Base-by-base conservation (phyloP, 2,797 vertebrate genomes). In the Malurus leucopterus region DNA sequence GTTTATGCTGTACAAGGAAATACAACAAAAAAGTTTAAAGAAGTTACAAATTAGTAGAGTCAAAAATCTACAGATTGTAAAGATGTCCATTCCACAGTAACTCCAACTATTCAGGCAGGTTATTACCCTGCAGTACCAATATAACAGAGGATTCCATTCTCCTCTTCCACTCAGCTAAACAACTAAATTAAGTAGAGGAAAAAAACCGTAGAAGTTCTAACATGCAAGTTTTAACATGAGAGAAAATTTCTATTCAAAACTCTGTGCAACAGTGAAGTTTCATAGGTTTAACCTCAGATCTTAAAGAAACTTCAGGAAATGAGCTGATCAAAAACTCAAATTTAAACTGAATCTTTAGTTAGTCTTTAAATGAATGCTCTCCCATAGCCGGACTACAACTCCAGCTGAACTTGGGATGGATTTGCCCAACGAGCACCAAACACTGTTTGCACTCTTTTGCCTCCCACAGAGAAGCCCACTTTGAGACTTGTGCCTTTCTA, bases 61-160 rank as follows among this genome's bases (percentile, higher is more conserved):
- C 30, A 43, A 74, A 86, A 72, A 17, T 54, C 44, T 70, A n/a
- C 15, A 72, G 6, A 12, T 3, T 67, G 53, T 19, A 27, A 70
- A 81, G 12, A 38, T 9, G 30, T 13, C 16, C 6, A 27, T 27
- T 70, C 40, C 67, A 63, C 46, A 63, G 11, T 23, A 49, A 63
- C 14, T 30, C 2, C 15, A 24, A 6, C 15, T 40, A 65, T 68
- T 57, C 43, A 40, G 8, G 47, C 18, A 76, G 4, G 6, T 79
- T 62, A 63, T 34, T 51, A 55, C n/a, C 18, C 67, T 24, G 29
- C 49, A 58, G 9, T 16, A 71, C 41, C 30, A 81, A 3, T 21
- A 85, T 29, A 8, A 49, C 1, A 1, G 11, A 76, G 4, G 8
- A 55, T 29, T 75, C 62, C 0, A 0, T 38, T 40, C 27, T 34